These are phyloP conservation scores for Phrynocephalus vlangalii DNA, from an alignment of 2,797 vertebrate species.

Conservation along the genomic window DNA sequence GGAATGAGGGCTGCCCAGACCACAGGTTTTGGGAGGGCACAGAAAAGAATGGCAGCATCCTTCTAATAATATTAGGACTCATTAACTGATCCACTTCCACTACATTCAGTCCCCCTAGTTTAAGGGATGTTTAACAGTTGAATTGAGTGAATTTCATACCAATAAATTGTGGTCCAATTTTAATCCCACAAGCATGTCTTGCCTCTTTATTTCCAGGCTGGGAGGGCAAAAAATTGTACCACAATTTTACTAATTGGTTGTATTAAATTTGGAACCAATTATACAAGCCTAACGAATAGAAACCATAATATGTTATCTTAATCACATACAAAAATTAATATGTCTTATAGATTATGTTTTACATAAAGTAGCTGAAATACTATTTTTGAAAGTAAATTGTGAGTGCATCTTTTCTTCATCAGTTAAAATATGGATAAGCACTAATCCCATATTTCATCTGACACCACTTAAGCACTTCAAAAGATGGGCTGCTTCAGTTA, in stretches of 20 bases:
- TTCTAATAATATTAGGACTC: too few relatives aligned
- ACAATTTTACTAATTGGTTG: constrained; percentile 50
- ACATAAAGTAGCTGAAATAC: background rate
- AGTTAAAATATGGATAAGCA: background rate
- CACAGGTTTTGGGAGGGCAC: too few relatives aligned
- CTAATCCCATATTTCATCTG: background rate
- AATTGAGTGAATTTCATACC: too few relatives aligned
- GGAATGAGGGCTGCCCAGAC: too few relatives aligned
- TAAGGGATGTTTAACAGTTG: too few relatives aligned
- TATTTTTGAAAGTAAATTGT: background rate
- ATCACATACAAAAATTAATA: background rate
- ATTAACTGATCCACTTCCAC: too few relatives aligned
- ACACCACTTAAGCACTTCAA: background rate
- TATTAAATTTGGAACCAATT: constrained; percentile 56
- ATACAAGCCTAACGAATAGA: background rate
- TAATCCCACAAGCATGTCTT: too few relatives aligned
- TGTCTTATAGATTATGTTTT: background rate
- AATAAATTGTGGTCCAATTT: too few relatives aligned
- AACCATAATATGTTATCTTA: too few relatives aligned
- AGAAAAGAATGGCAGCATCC: too few relatives aligned
- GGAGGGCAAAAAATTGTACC: constrained; percentile 41
- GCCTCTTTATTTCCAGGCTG: too few relatives aligned
- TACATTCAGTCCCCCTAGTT: background rate
- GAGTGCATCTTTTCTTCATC: background rate
- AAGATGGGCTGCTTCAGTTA: background rate